phyloP scores from a whole-genome alignment of 2,888 invertebrate species.

The Pharmacophagus antenor region DNA sequence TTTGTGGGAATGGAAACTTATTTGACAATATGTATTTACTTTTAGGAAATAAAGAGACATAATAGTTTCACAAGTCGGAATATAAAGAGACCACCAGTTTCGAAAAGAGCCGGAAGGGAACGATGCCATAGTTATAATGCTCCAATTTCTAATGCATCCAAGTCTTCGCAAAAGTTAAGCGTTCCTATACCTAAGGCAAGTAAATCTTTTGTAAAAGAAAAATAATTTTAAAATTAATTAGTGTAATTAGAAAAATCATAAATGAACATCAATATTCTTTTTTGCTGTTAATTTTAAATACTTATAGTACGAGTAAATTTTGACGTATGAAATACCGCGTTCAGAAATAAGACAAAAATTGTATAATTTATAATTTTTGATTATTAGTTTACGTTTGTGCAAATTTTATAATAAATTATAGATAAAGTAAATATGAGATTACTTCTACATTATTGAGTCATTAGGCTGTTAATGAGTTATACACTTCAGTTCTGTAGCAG shows the following conservation, averaged over 20 bases:
- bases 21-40: conserved; percentile 1
- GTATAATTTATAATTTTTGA: conserved; percentile 9
- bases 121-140: conserved; percentile 66
- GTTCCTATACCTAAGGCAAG: conserved; percentile 52
- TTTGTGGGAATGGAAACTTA: not conserved
- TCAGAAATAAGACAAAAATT: conserved; percentile 46
- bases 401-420: conserved; percentile 31
- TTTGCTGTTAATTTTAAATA: not conserved
- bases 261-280: not conserved
- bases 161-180: conserved; percentile 36
- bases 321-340: conserved; percentile 53
- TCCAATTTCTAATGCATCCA: conserved; percentile 43
- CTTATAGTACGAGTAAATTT: conserved; percentile 8
- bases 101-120: conserved; percentile 62
- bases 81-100: conserved; percentile 48
- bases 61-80: conserved; percentile 63
- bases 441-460: conserved; percentile 2
- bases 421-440: conserved; percentile 22
- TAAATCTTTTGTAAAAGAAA: not conserved
- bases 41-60: conserved; percentile 61
- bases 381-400: conserved; percentile 3
- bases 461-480: conserved; percentile 6
- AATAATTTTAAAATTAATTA: not conserved
- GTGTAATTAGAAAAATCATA: not conserved
- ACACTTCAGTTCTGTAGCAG: conserved; percentile 33